Evolutionary conservation across 2,797 vertebrate species (phyloP), one percentile per base, ranked within the genome.

Genomic region (Molossus molossus): DNA sequence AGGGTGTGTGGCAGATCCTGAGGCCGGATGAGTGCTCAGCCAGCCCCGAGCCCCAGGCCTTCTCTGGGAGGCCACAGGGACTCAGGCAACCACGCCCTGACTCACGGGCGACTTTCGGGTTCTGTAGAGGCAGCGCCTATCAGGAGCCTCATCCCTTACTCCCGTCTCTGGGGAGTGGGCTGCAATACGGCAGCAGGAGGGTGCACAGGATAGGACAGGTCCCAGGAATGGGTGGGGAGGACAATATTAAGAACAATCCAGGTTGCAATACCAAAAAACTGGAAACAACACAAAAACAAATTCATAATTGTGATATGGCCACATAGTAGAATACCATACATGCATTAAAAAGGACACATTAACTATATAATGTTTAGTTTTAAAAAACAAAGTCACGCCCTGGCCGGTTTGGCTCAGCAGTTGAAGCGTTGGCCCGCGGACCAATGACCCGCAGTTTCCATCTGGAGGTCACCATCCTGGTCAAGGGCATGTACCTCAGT

Each of bases 251-350:
- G 29, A 48, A 70, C 10, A 76, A 67, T 33, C n/a, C 58, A 65
- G 73, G 33, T 55, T 60, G 8, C 55, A 96, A 67, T 33, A 81
- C 37, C 1, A 57, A 50, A 69, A 91, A 60, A 62, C 15, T 65
- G 60, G 84, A 92, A 91, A 89, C 6, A 62, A 73, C 50, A 57
- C 9, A 76, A 90, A 29, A 94, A 83, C 29, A 12, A 82, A 70
- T 23, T 64, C 21, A 60, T 91, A 65, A 72, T 23, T 48, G 7
- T 67, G 76, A 81, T n/a, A 29, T 7, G 21, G 53, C 50, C 21
- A 48, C 13, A 14, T 5, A 55, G 6, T 40, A 40, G 81, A 93
- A 80, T 60, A 70, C 2, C 20, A n/a, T 1, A 14, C 48, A 48
- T 37, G 14, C 58, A 81, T 76, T 73, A 45, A 88, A 50, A 85